Evolutionary conservation across 2,888 invertebrate genomes (phyloP).

Genomic region (Meteorus cinctellus): DNA sequence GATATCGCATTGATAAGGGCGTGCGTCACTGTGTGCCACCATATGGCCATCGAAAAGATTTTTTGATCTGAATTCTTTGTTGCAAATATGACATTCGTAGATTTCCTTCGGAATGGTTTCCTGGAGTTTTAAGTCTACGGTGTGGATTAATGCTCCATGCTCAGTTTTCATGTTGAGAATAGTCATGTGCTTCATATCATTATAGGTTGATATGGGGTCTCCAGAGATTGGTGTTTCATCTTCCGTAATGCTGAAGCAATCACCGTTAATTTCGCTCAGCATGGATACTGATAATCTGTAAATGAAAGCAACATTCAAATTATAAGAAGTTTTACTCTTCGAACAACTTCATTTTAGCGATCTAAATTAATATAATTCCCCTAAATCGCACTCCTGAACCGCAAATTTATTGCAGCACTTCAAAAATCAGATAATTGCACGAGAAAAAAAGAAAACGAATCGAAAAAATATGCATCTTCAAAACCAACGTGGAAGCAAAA

Average conservation of each 20-base stretch:
- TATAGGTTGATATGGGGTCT: not conserved
- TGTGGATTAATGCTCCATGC: not conserved
- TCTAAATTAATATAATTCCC: not conserved
- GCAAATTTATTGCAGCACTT: not conserved
- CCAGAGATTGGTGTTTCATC: not conserved
- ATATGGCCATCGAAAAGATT: conserved; percentile 64
- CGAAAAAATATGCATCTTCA: not conserved
- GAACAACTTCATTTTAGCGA: not conserved
- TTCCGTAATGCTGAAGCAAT: not conserved
- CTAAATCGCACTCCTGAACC: not conserved
- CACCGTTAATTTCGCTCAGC: not conserved
- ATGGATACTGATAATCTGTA: conserved; percentile 8
- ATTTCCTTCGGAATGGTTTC: not conserved
- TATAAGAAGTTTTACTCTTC: not conserved
- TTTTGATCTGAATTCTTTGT: conserved; percentile 61
- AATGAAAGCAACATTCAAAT: not conserved
- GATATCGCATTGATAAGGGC: conserved; percentile 64
- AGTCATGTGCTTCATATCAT: not conserved
- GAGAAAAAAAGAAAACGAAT: not conserved
- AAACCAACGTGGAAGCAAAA: not conserved
- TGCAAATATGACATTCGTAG: conserved; percentile 61
- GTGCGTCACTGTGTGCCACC: conserved; percentile 64
- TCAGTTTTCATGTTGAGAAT: not conserved
- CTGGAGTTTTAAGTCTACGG: not conserved
- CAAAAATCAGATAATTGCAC: not conserved